A percentile compares a stretch with the other conserved stretches of the same genome.
phyloP scores from a whole-genome alignment of 2,797 vertebrate species.

The Chanos chanos region DNA sequence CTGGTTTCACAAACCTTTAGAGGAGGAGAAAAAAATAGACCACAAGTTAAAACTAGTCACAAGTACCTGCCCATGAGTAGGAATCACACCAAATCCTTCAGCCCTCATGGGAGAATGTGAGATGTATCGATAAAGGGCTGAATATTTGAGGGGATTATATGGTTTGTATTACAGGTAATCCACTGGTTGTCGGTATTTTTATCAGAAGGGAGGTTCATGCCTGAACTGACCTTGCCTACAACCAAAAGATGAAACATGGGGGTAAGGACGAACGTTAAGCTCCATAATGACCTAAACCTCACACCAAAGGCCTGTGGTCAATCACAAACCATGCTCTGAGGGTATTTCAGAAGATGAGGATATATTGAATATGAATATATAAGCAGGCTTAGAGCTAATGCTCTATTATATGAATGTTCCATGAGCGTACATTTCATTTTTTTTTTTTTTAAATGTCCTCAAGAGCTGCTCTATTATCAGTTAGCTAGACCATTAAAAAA shows the following conservation, averaged over 20 bases:
- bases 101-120: constrained; percentile 16
- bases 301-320: not conserved
- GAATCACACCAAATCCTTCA: not conserved
- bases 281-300: constrained; percentile 13
- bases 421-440: too few relatives aligned
- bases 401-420: too few relatives aligned
- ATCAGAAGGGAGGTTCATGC: constrained; percentile 11
- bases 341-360: too few relatives aligned
- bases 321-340: too few relatives aligned
- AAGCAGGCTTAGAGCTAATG: too few relatives aligned
- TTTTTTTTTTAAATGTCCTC: too few relatives aligned
- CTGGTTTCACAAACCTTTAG: constrained; percentile 82
- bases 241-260: too few relatives aligned
- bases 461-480: too few relatives aligned
- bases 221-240: constrained; percentile 19
- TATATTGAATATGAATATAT: too few relatives aligned
- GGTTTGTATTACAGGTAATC: constrained; percentile 46
- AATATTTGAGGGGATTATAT: constrained; percentile 48
- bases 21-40: constrained; percentile 39
- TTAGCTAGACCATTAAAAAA: too few relatives aligned
- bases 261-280: too few relatives aligned
- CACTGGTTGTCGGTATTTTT: constrained; percentile 31
- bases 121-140: constrained; percentile 37
- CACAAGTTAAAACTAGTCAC: constrained; percentile 29
- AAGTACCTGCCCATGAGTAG: constrained; percentile 5